Evolutionary conservation across 2,797 vertebrate species (phyloP), one percentile per base, ranked within the genome.

Genomic region (Bovichtus diacanthus): DNA sequence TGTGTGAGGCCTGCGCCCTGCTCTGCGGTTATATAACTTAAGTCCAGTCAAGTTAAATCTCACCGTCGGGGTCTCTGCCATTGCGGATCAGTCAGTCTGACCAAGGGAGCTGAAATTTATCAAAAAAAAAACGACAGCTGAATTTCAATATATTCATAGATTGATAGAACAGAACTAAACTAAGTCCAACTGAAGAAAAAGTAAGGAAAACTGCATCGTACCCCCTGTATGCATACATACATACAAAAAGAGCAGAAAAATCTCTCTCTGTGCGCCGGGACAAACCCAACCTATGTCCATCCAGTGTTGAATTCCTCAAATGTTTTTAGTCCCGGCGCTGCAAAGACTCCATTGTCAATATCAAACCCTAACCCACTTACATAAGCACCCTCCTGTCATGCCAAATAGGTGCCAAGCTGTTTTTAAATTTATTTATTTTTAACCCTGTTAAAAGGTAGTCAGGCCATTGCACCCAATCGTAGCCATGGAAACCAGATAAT

Each of bases 11-110:
- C 65, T 66, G 59, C 31, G 39, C 59, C 64, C 58, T 49, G 65
- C 63, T 81, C 80, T 60, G 50, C 18, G 39, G 68, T 92, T 93
- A 88, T n/a, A 59, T 90, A 90, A 93, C 81, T 71, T 12, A 76
- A 90, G 88, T 86, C 88, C 87, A 81, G 84, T 81, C 82, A 55
- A 85, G 78, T 88, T 86, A 86, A 83, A 88, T 90, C 87, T 85
- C 85, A 69, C 76, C 79, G 68, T 71, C 34, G 44, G 82, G 78
- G 67, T 62, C 55, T 82, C 67, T 79, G 80, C 79, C 80, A 56
- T 50, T 46, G 59, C 85, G 54, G 58, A 85, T 87, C 87, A 79
- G 36, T 87, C 86, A 62, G 56, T 49, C 54, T 8, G 31, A 64
- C n/a, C 15, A 39, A 80, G 38, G 41, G 29, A 74, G 41, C 70